phyloP scores from a whole-genome alignment of 2,888 invertebrate species.

The Cephus spinipes region DNA sequence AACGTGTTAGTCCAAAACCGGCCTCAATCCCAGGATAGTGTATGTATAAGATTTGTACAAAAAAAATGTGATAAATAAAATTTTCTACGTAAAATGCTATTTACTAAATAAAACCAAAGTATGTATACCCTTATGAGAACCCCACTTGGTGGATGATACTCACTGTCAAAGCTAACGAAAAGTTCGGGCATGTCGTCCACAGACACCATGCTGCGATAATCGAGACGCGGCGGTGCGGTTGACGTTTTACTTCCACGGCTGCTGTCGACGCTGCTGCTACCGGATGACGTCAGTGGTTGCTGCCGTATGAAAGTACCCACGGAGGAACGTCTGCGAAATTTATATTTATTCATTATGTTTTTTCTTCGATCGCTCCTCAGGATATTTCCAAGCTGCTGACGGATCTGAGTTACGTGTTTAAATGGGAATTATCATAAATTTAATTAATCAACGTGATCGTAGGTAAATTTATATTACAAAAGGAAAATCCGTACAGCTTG shows the following conservation, averaged over 20 bases:
- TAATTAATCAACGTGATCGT: not conserved
- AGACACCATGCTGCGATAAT: slow-evolving; percentile 93
- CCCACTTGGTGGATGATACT: slow-evolving; percentile 66
- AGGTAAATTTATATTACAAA: not conserved
- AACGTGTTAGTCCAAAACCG: not conserved
- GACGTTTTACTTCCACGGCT: slow-evolving; percentile 71
- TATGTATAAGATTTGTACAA: not conserved
- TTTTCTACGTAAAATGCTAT: too few relatives aligned
- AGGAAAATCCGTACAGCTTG: not conserved
- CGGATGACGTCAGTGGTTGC: slow-evolving; percentile 68
- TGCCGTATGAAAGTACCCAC: slow-evolving; percentile 87
- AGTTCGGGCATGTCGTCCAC: slow-evolving; percentile 96
- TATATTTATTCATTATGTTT: slow-evolving; percentile 22
- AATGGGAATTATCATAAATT: not conserved
- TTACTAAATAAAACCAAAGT: too few relatives aligned
- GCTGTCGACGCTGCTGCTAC: slow-evolving; percentile 72
- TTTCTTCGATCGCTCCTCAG: slow-evolving; percentile 16
- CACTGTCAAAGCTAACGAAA: slow-evolving; percentile 94
- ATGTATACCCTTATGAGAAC: too few relatives aligned
- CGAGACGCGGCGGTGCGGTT: slow-evolving; percentile 79
- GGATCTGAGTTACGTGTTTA: not conserved
- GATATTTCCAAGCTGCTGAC: slow-evolving; percentile 29
- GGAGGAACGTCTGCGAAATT: slow-evolving; percentile 79
- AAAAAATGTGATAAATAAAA: not conserved
- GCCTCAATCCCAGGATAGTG: not conserved